Base-by-base conservation (phyloP, 1,140 invertebrate genomes). In the Brachystomella parvula region DNA sequence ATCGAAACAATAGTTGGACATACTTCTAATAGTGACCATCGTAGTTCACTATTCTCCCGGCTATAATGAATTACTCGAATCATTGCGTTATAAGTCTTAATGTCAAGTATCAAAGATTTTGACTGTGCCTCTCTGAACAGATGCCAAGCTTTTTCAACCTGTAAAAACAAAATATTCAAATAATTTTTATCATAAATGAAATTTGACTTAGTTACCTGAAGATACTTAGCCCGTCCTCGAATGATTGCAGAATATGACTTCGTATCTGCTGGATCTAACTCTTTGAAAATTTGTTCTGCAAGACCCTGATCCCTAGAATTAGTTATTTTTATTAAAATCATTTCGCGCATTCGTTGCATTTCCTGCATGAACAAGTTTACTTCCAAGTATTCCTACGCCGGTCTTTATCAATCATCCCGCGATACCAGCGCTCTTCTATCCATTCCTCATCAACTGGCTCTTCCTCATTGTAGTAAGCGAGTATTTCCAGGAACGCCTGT, bases 381-480 rank as follows among this genome's bases (percentile, higher is more conserved):
- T 81, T 85, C 91, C 90, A 93, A 12, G 81, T 83, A 73, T 86
- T 85, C 60, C 80, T 78, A 33, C 81, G 77, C 64, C 80, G 79
- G n/a, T 86, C 82, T 64, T 78, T 81, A 3, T 74, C 64, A 26
- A 72, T 63, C 76, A 76, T 73, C 71, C 77, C 76, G 67, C 74
- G 74, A 75, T 88, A 92, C 88, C 87, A 92, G 61, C 83, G 82
- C 77, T 91, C 87, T 76, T 91, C 88, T n/a, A 86, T 75, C 74
- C 85, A 86, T 57, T 90, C 86, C 47, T 84, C 81, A 17, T 82
- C 78, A 26, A 83, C 63, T 0, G 82, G 78, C 66, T 89, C 85
- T 59, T 84, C 79, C 69, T 83, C 81, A 78, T 95, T 94, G 71
- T 85, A 88, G 76, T 85, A 94, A 75, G 89, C 92, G 2, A 93